These are phyloP conservation scores for Antheraea mylitta DNA, from an alignment of 1,140 invertebrate genomes.

Conservation along the genomic window DNA sequence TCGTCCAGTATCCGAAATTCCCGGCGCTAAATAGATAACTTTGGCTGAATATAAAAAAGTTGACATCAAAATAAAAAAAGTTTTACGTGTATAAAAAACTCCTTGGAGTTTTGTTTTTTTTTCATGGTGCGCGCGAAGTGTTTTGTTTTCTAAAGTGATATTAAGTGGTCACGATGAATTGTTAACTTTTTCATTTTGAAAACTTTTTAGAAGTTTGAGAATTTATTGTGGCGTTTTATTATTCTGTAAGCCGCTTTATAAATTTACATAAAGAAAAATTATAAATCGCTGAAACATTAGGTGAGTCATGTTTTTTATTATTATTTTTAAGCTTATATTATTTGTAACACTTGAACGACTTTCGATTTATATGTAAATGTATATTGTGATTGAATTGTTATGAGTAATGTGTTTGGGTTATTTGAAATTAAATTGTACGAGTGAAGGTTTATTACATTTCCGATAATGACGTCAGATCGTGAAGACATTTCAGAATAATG, in stretches of 20 bases:
- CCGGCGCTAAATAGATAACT: background rate
- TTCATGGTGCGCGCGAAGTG: conserved; percentile 13
- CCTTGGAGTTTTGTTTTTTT: background rate
- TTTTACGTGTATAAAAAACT: conserved; percentile 13
- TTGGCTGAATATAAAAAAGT: background rate
- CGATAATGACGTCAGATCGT: conserved; percentile 39
- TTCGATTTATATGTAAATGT: too few species aligned
- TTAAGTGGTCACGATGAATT: conserved; percentile 20
- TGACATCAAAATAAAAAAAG: conserved; percentile 5
- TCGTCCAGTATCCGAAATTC: background rate
- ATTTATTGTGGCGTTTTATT: conserved; percentile 17
- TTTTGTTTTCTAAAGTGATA: conserved; percentile 15
- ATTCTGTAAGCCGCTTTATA: background rate
- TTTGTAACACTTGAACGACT: background rate
- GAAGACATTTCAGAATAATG: conserved; percentile 26
- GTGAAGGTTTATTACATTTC: conserved; percentile 33
- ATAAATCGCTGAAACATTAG: background rate
- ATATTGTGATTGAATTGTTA: too few species aligned
- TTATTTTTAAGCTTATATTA: too few species aligned
- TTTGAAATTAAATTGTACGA: conserved; percentile 27
- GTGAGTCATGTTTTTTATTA: background rate
- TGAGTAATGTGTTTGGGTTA: conserved; percentile 24
- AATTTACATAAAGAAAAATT: background rate
- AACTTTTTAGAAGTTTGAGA: conserved; percentile 22
- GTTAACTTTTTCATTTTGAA: conserved; percentile 18